Base-by-base conservation (phyloP, 2,797 vertebrate species). In the Esox masquinongy region DNA sequence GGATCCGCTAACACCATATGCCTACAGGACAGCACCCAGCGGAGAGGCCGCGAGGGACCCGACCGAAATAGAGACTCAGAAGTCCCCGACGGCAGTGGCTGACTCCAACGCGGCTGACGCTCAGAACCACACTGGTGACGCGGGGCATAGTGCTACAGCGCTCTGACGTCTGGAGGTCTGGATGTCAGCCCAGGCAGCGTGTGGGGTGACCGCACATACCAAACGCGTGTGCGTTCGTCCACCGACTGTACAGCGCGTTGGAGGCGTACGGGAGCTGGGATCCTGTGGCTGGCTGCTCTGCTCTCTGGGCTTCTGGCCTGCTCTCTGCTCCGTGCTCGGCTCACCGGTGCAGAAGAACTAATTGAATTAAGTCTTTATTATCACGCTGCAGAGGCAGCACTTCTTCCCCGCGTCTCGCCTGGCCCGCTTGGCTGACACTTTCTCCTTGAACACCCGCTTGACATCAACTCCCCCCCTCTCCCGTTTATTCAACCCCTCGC, bases 311-410 rank as follows among this genome's bases (percentile, higher is more conserved):
- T 15, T 22, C 53, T 56, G 16, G 8, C 64, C 66, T 68, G 31
- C 19, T 15, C 49, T 15, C 49, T 71, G 49, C 50, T 24, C 71
- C 39, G 19, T 29, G 89, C 88, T 85, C 86, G 87, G 90, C 88
- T 91, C 93, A 92, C 85, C 77, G 83, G 91, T 91, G 93, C 92
- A 93, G 91, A 93, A 94, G 92, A 87, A 82, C 91, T 94, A 94
- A 95, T 94, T 94, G 90, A 95, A 94, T 95, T 94, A 95, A 93
- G 93, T 92, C 91, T 94, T 94, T 95, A 94, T 93, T 94, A 94
- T 92, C 87, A 87, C 90, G 90, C 92, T 94, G 92, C 93, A 93
- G 92, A 91, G 91, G 91, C 93, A 93, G 92, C 93, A 93, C 88
- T 93, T 94, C 88, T 93, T 94, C 80, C 72, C 77, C 74, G 73